phyloP scores from a whole-genome alignment of 2,113 vertebrate species.

The Ceyx cyanopectus region DNA sequence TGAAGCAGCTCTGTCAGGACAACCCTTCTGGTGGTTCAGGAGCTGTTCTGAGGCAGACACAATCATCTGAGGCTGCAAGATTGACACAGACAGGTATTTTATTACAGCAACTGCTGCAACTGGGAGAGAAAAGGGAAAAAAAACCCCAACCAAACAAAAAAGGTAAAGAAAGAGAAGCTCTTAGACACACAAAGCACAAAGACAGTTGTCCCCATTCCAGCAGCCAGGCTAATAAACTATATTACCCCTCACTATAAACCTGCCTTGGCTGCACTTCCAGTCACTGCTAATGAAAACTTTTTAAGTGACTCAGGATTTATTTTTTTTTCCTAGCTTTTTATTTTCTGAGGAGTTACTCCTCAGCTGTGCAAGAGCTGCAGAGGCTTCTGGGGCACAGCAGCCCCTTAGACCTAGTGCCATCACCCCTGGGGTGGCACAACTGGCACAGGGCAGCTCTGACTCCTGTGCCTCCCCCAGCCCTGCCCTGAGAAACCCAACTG shows the following conservation, averaged over 20 bases:
- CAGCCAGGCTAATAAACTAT: background rate
- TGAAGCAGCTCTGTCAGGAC: background rate
- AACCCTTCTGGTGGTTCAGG: background rate
- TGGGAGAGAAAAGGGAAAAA: too few relatives aligned
- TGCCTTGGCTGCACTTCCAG: background rate
- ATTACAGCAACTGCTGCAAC: background rate
- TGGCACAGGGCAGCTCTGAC: background rate
- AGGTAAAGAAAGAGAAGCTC: background rate
- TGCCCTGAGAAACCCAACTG: conserved; percentile 63
- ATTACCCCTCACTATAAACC: background rate
- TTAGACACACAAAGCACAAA: background rate
- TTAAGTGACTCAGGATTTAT: background rate
- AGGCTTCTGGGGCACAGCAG: background rate
- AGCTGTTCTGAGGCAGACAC: background rate
- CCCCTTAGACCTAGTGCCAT: background rate
- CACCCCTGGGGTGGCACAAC: fast-evolving
- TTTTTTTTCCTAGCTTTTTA: too few relatives aligned
- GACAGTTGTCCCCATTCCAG: background rate
- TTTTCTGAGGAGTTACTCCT: background rate
- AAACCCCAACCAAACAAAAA: background rate
- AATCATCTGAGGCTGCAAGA: background rate
- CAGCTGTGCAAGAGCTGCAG: fast-evolving
- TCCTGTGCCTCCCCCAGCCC: background rate
- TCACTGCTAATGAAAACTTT: background rate
- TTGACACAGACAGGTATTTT: conserved; percentile 20